Base-by-base conservation (phyloP, 2,888 invertebrate genomes). In the Ctena decussata region DNA sequence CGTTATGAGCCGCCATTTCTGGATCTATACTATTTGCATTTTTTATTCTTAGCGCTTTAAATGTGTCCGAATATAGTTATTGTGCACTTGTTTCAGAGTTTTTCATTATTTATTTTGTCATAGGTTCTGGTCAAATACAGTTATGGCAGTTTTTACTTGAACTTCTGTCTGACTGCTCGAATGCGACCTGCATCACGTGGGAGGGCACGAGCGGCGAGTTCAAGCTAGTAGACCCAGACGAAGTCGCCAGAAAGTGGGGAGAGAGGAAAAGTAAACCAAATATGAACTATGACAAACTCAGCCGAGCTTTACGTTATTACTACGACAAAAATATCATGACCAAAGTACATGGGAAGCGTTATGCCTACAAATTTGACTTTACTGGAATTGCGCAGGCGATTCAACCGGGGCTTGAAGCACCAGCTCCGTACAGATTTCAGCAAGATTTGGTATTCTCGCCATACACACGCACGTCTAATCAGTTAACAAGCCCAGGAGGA, bases 321-420 rank as follows among this genome's bases (percentile, higher is more conserved):
- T 99, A 99, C 96, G 99, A 99, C 96, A 99, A 99, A 96, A 99
- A 99, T 95, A 99, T 99, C 91, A 99, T 99, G 99, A 98, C 98
- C 87, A 99, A 99, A 97, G 98, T 99, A 11, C 99, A 99, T 95
- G 99, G 99, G 77, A 99, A 99, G 96, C 97, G 99, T 0, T 98
- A 98, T 96, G 98, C 98, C 39, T 98, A 98, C 97, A 98, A 98
- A 96, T 92, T 99, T 96, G 99, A 99, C 96, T 99, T 99, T 96
- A 98, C 98, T 94, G 98, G 98, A 3, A 96, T 99, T 95, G 98
- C 98, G 97, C 97, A 98, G 72, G 94, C 94, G 44, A 92, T 94
- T 90, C 95, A 95, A 84, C 93, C 96, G 98, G 98, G 96, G 98
- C 98, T 93, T 18, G 98, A 99, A 96, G 98, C 99, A 69, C 97